Conservation (phyloP, 2,113 vertebrate species). For the Crocuta crocuta region DNA sequence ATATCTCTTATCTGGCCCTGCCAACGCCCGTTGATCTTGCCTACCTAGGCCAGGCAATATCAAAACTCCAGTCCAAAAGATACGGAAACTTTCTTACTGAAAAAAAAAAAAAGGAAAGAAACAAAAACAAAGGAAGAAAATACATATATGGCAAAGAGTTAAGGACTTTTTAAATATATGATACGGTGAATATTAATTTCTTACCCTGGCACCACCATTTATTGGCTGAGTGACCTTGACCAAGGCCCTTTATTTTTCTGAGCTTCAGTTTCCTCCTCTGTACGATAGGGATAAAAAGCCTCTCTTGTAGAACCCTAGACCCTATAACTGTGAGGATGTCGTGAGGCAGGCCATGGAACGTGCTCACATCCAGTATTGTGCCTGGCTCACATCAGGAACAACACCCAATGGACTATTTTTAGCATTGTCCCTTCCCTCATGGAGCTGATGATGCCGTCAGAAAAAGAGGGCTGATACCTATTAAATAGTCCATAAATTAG, state of each 20-base stretch:
- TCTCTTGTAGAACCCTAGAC: too few species aligned
- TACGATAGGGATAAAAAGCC: not conserved
- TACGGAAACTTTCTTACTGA: not conserved
- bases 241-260: not conserved
- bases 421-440: not conserved
- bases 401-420: accelerated
- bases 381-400: not conserved
- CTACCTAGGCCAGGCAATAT: not conserved
- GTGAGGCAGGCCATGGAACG: accelerated
- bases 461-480: not conserved
- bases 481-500: not conserved
- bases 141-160: not conserved
- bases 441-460: not conserved
- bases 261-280: not conserved
- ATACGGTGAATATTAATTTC: not conserved
- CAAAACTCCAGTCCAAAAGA: not conserved
- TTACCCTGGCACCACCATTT: not conserved
- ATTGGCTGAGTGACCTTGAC: not conserved
- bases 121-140: not conserved
- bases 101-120: not conserved
- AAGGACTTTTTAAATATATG: not conserved
- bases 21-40: too few species aligned
- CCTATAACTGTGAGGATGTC: not conserved
- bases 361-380: accelerated
- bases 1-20: not conserved